Base-by-base conservation (phyloP, 1,140 invertebrate species). In the Euura saliciscinereae region DNA sequence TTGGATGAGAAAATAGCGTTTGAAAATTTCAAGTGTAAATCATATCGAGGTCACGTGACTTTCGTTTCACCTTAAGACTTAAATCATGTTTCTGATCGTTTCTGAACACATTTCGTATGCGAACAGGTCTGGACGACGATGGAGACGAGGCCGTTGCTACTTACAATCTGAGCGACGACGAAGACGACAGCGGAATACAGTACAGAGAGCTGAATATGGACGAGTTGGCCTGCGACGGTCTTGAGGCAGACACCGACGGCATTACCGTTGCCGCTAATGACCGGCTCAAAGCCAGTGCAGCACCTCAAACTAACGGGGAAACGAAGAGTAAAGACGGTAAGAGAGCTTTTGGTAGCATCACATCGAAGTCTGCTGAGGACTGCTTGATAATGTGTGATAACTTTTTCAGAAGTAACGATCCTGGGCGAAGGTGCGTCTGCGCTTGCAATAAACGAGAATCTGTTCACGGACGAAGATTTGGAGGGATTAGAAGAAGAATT, bases 381-480 rank as follows among this genome's bases (percentile, higher is more conserved):
- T 28, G 28, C 28, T 28, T 28, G 28, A 28, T 28, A 28, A 1
- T 28, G 28, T 28, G 28, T 28, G 28, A 28, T 28, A 28, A 28
- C 28, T 28, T 45, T 64, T 70, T 71, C 66, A 78, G 73, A 72
- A 86, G 84, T 79, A n/a, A 80, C 79, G 45, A 68, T 83, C 2
- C 75, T 80, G 6, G 85, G 81, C 44, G 88, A 88, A 72, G 87
- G 88, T 73, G 88, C 89, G 73, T 89, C 90, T 43, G 92, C 92
- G 44, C 81, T 87, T 76, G 94, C 95, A 45, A 98, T 99, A 75
- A 98, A 99, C 87, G 97, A 99, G 87, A 96, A 98, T 85, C 90
- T 99, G 4, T 99, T 99, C 89, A 91, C 93, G 46, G 96, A 96
- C 77, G 96, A 96, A 82, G 95, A 97, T 80, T 85, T 95, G 65